A percentile compares a stretch with the other conserved stretches of the same genome.
phyloP scores from a whole-genome alignment of 92 coral and sea anemone species.

The Bergia puertoricense region DNA sequence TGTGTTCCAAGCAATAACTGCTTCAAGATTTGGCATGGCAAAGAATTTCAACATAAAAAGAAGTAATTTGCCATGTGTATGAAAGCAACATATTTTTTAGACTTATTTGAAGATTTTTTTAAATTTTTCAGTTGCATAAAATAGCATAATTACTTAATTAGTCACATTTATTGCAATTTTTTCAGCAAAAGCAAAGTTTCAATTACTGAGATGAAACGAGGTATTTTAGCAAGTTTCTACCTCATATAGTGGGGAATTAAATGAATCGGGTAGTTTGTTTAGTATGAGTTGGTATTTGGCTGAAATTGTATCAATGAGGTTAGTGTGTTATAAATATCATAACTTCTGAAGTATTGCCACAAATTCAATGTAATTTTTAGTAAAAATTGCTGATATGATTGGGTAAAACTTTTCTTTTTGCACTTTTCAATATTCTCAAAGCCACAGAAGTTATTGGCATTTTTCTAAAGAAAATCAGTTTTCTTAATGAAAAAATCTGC shows the following conservation, averaged over 20 bases:
- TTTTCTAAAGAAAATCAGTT: neutral
- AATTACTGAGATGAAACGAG: conserved; percentile 8
- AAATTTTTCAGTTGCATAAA: neutral
- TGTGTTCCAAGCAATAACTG: conserved; percentile 17
- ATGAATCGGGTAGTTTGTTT: conserved; percentile 13
- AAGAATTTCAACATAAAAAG: neutral
- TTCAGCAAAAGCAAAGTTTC: conserved; percentile 1
- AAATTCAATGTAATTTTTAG: conserved; percentile 19
- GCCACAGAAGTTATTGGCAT: neutral
- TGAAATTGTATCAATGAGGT: conserved; percentile 8
- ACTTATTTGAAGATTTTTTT: neutral
- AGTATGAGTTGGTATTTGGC: neutral
- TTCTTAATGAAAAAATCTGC: neutral
- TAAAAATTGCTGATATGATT: conserved; percentile 5
- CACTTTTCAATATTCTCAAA: too few relatives aligned
- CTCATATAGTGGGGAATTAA: neutral
- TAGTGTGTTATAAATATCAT: conserved; percentile 2
- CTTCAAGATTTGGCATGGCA: conserved; percentile 12
- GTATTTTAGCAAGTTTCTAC: neutral
- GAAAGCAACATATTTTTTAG: neutral
- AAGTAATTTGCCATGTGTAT: conserved; percentile 7
- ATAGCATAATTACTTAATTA: neutral
- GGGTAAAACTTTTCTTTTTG: conserved; percentile 1
- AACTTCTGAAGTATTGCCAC: conserved; percentile 18
- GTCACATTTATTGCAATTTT: neutral